Evolutionary conservation across 2,113 vertebrate species (phyloP).

Genomic region (Falcunculus frontatus): DNA sequence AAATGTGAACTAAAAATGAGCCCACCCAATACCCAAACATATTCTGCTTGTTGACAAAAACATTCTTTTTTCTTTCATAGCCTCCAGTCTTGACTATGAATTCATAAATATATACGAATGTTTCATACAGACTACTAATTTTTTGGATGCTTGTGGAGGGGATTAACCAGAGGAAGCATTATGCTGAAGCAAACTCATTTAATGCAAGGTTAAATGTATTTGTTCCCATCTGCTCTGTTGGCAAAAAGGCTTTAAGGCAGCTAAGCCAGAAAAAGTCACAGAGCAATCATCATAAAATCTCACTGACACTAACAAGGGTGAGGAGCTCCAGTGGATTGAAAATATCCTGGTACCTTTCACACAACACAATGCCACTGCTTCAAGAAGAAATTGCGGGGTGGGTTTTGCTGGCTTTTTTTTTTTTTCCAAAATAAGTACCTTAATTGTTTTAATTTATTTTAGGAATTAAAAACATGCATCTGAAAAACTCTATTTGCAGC

Average conservation of each 20-base stretch:
- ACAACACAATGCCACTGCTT: not conserved
- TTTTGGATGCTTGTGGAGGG: too few relatives aligned
- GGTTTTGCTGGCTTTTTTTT: accelerated
- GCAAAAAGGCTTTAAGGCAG: not conserved
- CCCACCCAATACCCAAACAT: not conserved
- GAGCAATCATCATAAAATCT: not conserved
- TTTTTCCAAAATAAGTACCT: not conserved
- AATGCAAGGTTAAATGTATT: not conserved
- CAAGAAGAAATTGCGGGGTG: not conserved
- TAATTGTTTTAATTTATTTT: not conserved
- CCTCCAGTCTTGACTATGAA: not conserved
- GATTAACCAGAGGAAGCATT: not conserved
- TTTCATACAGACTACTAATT: not conserved
- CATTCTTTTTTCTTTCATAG: not conserved
- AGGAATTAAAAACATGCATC: not conserved
- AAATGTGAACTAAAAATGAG: not conserved
- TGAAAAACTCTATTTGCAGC: not conserved
- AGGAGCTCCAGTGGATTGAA: not conserved
- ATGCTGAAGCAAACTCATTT: not conserved
- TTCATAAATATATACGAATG: not conserved
- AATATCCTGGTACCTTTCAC: not conserved
- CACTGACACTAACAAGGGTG: not conserved
- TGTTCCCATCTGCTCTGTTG: not conserved
- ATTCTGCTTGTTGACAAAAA: not conserved
- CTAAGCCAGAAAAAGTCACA: not conserved